These are phyloP conservation scores for Drosophila lacteicornis DNA, from an alignment of 1,140 invertebrate species.

Conservation along the genomic window DNA sequence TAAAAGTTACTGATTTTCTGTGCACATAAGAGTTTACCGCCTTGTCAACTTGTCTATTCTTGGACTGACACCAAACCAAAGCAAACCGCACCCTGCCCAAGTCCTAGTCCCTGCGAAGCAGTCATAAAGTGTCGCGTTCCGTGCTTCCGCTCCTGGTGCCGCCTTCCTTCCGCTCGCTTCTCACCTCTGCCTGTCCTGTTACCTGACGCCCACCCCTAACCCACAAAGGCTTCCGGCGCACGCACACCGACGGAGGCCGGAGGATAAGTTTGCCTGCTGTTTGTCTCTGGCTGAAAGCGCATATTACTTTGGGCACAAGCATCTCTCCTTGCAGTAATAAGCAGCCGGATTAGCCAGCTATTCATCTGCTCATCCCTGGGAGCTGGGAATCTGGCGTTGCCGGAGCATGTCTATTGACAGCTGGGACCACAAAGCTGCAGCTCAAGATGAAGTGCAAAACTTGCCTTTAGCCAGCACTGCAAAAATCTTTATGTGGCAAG, in stretches of 20 bases:
- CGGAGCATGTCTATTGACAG: slow-evolving; percentile 45
- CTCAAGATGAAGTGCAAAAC: background rate
- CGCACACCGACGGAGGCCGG: slow-evolving; percentile 30
- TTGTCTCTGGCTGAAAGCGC: slow-evolving; percentile 57
- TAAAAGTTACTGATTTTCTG: background rate
- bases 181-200: slow-evolving; percentile 38
- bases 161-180: background rate
- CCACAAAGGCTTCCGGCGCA: slow-evolving; percentile 76
- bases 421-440: slow-evolving; percentile 3
- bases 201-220: slow-evolving; percentile 32
- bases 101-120: slow-evolving; percentile 41
- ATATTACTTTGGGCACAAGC: slow-evolving; percentile 64
- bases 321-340: slow-evolving; percentile 57
- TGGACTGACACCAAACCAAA: slow-evolving; percentile 30
- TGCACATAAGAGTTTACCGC: slow-evolving; percentile 6
- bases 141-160: slow-evolving; percentile 49
- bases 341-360: slow-evolving; percentile 60
- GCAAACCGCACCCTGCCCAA: slow-evolving; percentile 9
- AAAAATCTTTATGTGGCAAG: background rate
- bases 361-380: slow-evolving; percentile 45
- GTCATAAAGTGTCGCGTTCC: slow-evolving; percentile 75
- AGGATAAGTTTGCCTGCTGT: slow-evolving; percentile 43
- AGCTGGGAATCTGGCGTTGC: slow-evolving; percentile 10
- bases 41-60: slow-evolving; percentile 33
- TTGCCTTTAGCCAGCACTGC: background rate